Evolutionary conservation across 1,140 invertebrate genomes (phyloP).

Genomic region (Drosophila sproati): DNA sequence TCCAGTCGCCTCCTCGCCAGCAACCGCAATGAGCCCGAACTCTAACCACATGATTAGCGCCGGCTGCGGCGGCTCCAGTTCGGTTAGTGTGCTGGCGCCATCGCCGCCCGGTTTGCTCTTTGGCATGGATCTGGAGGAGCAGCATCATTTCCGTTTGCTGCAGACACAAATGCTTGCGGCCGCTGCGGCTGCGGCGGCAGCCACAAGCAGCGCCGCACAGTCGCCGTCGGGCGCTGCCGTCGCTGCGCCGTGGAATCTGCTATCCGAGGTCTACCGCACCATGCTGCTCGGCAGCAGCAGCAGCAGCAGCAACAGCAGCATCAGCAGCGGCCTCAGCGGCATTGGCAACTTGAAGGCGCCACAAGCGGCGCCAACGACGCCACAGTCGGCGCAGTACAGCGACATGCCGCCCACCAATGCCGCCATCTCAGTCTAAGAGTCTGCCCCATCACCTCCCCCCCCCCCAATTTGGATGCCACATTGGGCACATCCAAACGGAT

Average conservation of each 20-base stretch:
- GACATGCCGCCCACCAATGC: constrained; percentile 68
- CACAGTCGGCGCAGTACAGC: constrained; percentile 55
- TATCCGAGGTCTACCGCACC: constrained; percentile 80
- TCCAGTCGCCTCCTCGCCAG: not conserved
- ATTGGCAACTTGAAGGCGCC: constrained; percentile 26
- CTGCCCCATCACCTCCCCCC: not conserved
- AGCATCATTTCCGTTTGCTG: constrained; percentile 66
- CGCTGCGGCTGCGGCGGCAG: constrained; percentile 72
- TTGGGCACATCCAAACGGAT: no score
- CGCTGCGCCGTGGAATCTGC: constrained; percentile 72
- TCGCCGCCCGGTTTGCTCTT: constrained; percentile 41
- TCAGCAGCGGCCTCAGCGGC: constrained; percentile 2
- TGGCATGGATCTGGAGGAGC: constrained; percentile 58
- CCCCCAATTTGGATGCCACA: not conserved
- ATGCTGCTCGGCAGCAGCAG: constrained; percentile 70
- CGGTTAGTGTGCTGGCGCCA: not conserved
- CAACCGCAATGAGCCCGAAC: constrained; percentile 1
- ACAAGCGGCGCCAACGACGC: constrained; percentile 36
- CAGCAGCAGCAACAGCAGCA: not conserved
- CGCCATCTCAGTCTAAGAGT: constrained; percentile 71
- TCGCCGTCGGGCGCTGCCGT: constrained; percentile 19
- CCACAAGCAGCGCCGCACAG: constrained; percentile 9
- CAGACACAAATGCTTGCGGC: constrained; percentile 83
- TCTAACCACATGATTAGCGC: not conserved
- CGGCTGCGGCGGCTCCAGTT: not conserved